Evolutionary conservation across 2,113 vertebrate genomes (phyloP).

Genomic region (Corvus hawaiiensis): DNA sequence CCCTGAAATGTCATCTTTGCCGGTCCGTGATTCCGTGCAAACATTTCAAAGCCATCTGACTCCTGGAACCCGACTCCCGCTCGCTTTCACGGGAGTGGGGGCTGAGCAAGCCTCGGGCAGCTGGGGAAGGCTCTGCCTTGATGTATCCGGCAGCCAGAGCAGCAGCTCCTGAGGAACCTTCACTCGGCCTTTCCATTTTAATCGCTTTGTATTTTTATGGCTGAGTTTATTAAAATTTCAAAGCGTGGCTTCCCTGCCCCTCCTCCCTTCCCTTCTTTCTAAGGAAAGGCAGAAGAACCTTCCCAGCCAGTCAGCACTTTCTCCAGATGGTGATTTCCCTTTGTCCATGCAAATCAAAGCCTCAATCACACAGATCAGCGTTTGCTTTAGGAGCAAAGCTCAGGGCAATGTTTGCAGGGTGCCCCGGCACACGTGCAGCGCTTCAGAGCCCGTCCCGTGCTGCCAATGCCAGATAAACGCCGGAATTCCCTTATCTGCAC

Average conservation of each 20-base stretch:
- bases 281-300: background rate
- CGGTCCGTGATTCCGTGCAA: background rate
- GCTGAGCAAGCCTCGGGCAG: background rate
- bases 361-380: background rate
- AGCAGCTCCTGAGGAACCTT: background rate
- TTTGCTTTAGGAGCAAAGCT: background rate
- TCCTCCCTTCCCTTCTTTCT: background rate
- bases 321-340: background rate
- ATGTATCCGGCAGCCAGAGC: background rate
- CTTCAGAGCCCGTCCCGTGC: background rate
- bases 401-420: background rate
- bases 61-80: background rate
- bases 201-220: background rate
- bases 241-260: background rate
- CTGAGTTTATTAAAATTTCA: slow-evolving; percentile 4
- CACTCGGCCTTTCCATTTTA: background rate
- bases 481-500: background rate
- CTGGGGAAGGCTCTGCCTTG: background rate
- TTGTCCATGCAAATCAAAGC: background rate
- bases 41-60: background rate
- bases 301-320: background rate
- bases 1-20: background rate
- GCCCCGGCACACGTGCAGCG: background rate
- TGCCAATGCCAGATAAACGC: background rate
- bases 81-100: background rate